A percentile compares a stretch with the other conserved stretches of the same genome.
Evolutionary conservation across 2,797 vertebrate genomes (phyloP).

Genomic region (Caiman crocodilus): DNA sequence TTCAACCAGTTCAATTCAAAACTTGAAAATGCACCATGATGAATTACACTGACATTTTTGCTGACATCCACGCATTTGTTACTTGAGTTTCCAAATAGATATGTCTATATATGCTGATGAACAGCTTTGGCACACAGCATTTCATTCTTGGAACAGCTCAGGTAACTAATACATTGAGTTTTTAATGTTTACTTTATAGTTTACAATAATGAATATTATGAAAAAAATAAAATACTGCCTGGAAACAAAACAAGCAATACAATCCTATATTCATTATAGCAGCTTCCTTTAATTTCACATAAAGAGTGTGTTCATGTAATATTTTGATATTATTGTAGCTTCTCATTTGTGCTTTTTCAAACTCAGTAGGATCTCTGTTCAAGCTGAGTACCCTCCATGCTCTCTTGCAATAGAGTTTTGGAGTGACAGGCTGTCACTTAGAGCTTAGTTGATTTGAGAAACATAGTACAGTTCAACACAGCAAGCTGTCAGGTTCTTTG

Average conservation of each 20-base stretch:
- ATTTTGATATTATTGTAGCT: not conserved
- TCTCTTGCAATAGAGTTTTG: not conserved
- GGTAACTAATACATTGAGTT: not conserved
- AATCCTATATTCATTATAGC: not conserved
- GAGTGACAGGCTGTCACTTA: not conserved
- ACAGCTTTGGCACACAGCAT: not conserved
- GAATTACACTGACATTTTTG: not conserved
- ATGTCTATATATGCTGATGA: not conserved
- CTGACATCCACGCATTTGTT: not conserved
- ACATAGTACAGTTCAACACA: not conserved
- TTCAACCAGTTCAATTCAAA: not conserved
- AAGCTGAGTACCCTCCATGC: not conserved
- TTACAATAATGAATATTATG: not conserved
- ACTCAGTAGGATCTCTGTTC: not conserved
- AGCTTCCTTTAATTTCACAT: not conserved
- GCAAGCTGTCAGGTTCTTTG: conserved; percentile 8
- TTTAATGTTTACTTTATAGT: not conserved
- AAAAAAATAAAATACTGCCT: not conserved
- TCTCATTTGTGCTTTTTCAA: not conserved
- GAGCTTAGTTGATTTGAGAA: not conserved
- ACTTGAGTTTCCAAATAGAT: not conserved
- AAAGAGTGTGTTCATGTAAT: not conserved
- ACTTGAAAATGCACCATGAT: not conserved
- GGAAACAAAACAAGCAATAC: not conserved
- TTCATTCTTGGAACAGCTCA: not conserved